Conservation (phyloP, 2,797 vertebrate genomes). For the Myotis vivesi region DNA sequence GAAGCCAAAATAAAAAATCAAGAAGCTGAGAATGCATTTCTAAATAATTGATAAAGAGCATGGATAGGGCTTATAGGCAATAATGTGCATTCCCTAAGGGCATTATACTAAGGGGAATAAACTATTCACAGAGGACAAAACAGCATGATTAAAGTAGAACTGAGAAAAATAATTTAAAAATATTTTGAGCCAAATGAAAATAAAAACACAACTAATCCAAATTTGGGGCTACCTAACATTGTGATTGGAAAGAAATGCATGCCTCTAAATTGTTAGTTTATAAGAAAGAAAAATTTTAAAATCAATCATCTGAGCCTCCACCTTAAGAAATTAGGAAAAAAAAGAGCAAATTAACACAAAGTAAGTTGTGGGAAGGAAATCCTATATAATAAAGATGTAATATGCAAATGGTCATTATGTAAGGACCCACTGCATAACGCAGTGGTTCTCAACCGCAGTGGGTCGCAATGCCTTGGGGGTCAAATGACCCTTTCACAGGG, state of each 20-base stretch:
- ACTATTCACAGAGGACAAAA: background rate
- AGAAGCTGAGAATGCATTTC: background rate
- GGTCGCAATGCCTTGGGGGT: too few relatives aligned
- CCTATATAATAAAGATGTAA: too few relatives aligned
- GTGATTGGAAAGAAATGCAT: background rate
- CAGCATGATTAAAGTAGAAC: background rate
- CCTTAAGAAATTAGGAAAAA: background rate
- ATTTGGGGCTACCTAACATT: background rate
- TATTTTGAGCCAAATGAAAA: background rate
- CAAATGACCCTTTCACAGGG: too few relatives aligned
- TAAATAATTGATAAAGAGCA: background rate
- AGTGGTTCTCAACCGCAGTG: too few relatives aligned
- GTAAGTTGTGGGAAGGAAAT: background rate
- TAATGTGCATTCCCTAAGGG: background rate
- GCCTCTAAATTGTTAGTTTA: background rate
- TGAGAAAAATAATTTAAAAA: background rate
- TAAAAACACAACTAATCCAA: background rate
- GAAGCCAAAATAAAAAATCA: background rate
- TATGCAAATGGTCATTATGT: too few relatives aligned
- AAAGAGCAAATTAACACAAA: background rate
- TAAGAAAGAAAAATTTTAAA: background rate
- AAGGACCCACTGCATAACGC: accelerated
- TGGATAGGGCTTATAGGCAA: background rate
- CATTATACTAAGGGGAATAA: background rate
- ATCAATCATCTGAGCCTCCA: background rate